Evolutionary conservation across 2,888 invertebrate species (phyloP).

Genomic region (Embidobia sp.): DNA sequence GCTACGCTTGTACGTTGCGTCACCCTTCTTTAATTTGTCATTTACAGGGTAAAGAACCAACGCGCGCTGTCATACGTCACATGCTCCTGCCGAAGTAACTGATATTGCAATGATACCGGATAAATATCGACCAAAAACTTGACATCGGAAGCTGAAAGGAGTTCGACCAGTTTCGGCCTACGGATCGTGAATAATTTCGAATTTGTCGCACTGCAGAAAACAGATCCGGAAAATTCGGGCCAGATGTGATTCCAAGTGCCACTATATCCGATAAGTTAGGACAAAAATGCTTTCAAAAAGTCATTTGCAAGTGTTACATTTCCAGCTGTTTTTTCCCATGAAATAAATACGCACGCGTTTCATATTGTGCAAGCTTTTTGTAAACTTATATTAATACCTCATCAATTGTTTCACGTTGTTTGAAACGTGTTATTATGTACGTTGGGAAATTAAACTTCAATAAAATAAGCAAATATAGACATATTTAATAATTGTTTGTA

Average conservation of each 20-base stretch:
- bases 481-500: no score
- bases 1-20: slow-evolving; percentile 9
- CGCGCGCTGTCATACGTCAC: slow-evolving; percentile 45
- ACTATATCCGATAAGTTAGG: slow-evolving; percentile 42
- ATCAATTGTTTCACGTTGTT: not conserved
- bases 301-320: slow-evolving; percentile 46
- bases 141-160: slow-evolving; percentile 14
- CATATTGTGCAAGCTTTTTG: slow-evolving; percentile 1
- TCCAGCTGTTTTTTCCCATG: slow-evolving; percentile 25
- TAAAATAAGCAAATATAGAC: no score
- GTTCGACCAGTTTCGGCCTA: slow-evolving; percentile 9
- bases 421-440: not conserved
- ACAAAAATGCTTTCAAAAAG: slow-evolving; percentile 51
- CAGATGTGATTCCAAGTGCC: slow-evolving; percentile 42
- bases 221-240: slow-evolving; percentile 32
- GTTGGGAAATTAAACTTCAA: not conserved
- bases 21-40: slow-evolving; percentile 52
- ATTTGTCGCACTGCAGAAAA: slow-evolving; percentile 35
- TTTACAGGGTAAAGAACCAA: slow-evolving; percentile 59
- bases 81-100: slow-evolving; percentile 21
- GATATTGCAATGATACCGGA: slow-evolving; percentile 36
- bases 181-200: slow-evolving; percentile 35
- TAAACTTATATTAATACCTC: slow-evolving; percentile 3
- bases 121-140: slow-evolving; percentile 31
- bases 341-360: slow-evolving; percentile 18